A percentile compares a stretch with the other conserved stretches of the same genome.
These are phyloP conservation scores for Coregonus ussuriensis DNA, from an alignment of 2,797 vertebrate genomes.

Conservation along the genomic window DNA sequence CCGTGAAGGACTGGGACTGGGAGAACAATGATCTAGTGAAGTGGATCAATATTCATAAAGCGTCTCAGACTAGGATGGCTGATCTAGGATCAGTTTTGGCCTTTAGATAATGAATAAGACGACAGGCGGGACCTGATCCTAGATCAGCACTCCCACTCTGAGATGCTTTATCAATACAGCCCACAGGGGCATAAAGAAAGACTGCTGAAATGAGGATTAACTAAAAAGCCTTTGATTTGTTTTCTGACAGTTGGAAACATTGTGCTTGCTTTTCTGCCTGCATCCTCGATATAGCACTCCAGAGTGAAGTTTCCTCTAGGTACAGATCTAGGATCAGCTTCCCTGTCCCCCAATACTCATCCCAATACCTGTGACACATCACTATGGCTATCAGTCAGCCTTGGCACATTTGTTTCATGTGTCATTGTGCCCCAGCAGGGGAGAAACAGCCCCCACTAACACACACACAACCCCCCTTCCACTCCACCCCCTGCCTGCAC, in stretches of 20 bases:
- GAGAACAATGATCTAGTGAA: background rate
- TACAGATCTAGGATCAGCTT: background rate
- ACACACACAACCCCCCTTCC: background rate
- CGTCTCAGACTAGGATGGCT: background rate
- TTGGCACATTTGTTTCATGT: background rate
- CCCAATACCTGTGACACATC: background rate
- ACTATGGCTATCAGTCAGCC: background rate
- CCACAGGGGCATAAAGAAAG: no score
- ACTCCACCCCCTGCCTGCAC: slow-evolving; percentile 3
- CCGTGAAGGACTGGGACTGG: background rate
- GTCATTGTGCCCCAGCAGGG: background rate
- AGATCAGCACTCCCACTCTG: no score
- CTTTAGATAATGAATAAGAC: no score
- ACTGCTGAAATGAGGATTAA: no score
- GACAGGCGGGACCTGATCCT: no score
- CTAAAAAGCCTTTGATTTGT: no score
- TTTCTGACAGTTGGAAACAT: no score
- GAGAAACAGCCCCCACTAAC: background rate
- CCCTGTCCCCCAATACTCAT: background rate
- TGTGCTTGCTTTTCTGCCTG: background rate
- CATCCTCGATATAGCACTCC: background rate
- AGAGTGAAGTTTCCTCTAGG: background rate
- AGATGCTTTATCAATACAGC: no score
- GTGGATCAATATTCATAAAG: background rate
- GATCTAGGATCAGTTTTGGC: background rate